Evolutionary conservation across 2,888 invertebrate species (phyloP).

Genomic region (Amorpha juglandis): DNA sequence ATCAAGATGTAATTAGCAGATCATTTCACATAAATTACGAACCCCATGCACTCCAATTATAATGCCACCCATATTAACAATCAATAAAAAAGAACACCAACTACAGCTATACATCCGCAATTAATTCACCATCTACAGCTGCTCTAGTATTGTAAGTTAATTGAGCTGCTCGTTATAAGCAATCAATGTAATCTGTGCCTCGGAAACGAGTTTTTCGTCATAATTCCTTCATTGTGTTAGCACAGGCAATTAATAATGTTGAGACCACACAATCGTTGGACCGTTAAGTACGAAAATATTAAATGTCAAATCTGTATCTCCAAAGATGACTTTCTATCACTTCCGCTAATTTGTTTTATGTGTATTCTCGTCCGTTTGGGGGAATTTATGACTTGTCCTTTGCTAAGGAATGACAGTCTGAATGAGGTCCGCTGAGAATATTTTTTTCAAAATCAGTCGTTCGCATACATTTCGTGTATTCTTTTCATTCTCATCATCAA

Average conservation of each 20-base stretch:
- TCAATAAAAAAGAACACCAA: constrained; percentile 3
- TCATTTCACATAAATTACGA: constrained; percentile 15
- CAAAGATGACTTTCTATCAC: too few species aligned
- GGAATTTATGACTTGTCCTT: too few species aligned
- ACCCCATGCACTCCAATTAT: neutral
- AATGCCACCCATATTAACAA: neutral
- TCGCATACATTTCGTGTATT: too few species aligned
- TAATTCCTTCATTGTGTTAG: neutral
- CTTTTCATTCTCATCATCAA: too few species aligned
- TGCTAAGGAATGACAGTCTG: too few species aligned
- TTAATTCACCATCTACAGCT: constrained; percentile 8
- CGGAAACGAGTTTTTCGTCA: neutral
- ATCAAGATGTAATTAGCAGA: constrained; percentile 4
- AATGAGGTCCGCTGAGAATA: too few species aligned
- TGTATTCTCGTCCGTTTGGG: too few species aligned
- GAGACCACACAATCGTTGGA: neutral
- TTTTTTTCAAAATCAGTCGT: too few species aligned
- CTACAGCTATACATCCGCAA: constrained; percentile 14
- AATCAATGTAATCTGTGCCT: constrained; percentile 6
- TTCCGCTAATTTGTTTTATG: too few species aligned
- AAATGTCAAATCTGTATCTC: too few species aligned
- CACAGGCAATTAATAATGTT: constrained; percentile 2
- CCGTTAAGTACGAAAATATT: too few species aligned
- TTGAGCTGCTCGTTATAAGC: neutral
- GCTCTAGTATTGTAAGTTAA: constrained; percentile 8